phyloP scores from a whole-genome alignment of 2,113 vertebrate species.

The Bujurquina vittata region DNA sequence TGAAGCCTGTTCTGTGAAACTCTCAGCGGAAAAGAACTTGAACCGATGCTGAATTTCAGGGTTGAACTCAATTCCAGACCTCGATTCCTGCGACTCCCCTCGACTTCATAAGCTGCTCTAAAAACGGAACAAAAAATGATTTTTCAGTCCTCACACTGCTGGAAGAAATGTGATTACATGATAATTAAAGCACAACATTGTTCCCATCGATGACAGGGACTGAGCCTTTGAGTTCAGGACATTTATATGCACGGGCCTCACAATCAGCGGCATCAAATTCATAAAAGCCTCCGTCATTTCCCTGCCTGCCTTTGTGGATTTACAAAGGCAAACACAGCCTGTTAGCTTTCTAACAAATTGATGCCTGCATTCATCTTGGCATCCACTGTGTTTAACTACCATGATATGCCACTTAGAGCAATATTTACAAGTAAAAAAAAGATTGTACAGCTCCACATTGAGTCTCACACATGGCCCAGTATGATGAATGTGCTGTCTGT shows the following conservation, averaged over 20 bases:
- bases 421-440: conserved; percentile 34
- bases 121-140: background rate
- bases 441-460: background rate
- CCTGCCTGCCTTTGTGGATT: background rate
- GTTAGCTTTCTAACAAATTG: conserved; percentile 19
- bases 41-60: background rate
- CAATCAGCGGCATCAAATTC: conserved; percentile 4
- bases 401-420: conserved; percentile 34
- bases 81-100: background rate
- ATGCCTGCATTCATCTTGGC: conserved; percentile 37
- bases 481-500: background rate
- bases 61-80: background rate
- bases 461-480: background rate
- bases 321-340: conserved; percentile 25
- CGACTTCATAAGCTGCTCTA: background rate
- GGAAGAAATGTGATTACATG: background rate
- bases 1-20: background rate
- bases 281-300: conserved; percentile 9
- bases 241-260: background rate
- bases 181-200: no score
- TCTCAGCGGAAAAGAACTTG: background rate
- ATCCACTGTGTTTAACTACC: conserved; percentile 42
- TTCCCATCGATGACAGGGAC: background rate
- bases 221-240: background rate
- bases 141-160: background rate